A percentile compares a stretch with the other conserved stretches of the same genome.
These are phyloP conservation scores for Ceriagrion tenellum DNA, from an alignment of 2,888 invertebrate species.

Conservation along the genomic window DNA sequence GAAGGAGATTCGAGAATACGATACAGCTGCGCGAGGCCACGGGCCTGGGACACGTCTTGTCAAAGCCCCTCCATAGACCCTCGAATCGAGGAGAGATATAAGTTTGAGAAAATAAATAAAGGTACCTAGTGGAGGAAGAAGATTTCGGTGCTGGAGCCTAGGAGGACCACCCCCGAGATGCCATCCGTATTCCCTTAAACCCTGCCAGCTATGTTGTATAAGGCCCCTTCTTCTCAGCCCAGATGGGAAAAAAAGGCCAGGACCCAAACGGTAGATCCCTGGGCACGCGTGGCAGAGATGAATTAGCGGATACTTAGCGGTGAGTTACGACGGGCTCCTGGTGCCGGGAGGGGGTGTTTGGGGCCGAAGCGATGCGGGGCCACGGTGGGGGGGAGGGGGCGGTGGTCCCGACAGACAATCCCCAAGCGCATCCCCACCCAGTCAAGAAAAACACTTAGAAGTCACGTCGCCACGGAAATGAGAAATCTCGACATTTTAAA, in stretches of 20 bases:
- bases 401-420: neutral
- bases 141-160: neutral
- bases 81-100: neutral
- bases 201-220: neutral
- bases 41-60: neutral
- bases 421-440: neutral
- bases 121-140: neutral
- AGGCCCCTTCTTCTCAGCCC: too few relatives aligned
- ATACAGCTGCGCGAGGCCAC: neutral
- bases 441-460: neutral
- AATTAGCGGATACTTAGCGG: conserved; percentile 35
- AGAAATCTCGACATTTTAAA: neutral
- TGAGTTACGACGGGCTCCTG: conserved; percentile 53
- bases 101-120: conserved; percentile 24
- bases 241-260: neutral
- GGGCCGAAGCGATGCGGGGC: neutral
- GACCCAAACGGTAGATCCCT: neutral
- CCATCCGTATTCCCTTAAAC: neutral
- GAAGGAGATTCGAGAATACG: neutral
- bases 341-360: neutral
- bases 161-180: neutral
- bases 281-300: conserved; percentile 51
- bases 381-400: neutral
- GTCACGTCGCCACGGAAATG: neutral
- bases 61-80: neutral